Evolutionary conservation across 1,140 invertebrate species (phyloP), one percentile per base, ranked within the genome.

Genomic region (Popillia japonica): DNA sequence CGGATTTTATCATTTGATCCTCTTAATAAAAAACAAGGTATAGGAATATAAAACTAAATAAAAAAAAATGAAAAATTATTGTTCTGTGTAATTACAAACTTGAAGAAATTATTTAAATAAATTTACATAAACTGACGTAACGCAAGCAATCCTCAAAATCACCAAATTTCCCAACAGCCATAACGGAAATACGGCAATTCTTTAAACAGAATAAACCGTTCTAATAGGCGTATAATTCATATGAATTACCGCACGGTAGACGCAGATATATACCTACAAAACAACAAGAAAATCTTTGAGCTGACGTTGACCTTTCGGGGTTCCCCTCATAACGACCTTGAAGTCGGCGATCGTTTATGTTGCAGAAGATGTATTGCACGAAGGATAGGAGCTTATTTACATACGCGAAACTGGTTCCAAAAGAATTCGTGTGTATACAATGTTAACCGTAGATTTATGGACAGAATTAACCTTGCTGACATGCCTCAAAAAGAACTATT

Each of bases 371-470:
- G 14, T 55, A 17, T 6, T n/a, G 17, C n/a, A 55, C 14, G 48
- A 6, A 17, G 14, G 48, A 0, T n/a, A 17, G n/a, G 17, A n/a
- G 14, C 17, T 55, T 17, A 55, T 55, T 55, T 17, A n/a, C 48
- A 55, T 55, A 17, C 48, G 48, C 48, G 48, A 55, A 55, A 55
- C 48, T 17, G 48, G 48, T 55, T 55, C 48, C 48, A 6, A 55
- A 55, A n/a, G 17, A 17, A n/a, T 55, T n/a, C 14, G 48, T 55
- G 10, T 55, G n/a, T 55, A 55, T 48, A 11, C 44, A 48, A 48
- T 14, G 44, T 10, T 3, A 48, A 48, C 3, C 44, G 17, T 48
- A 14, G 44, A 48, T 14, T 48, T 14, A 14, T 14, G 44, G 17
- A 42, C 11, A 11, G 17, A 48, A 48, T 48, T n/a, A n/a, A n/a